phyloP scores from a whole-genome alignment of 2,888 invertebrate genomes.

The Drosophila tripunctata region DNA sequence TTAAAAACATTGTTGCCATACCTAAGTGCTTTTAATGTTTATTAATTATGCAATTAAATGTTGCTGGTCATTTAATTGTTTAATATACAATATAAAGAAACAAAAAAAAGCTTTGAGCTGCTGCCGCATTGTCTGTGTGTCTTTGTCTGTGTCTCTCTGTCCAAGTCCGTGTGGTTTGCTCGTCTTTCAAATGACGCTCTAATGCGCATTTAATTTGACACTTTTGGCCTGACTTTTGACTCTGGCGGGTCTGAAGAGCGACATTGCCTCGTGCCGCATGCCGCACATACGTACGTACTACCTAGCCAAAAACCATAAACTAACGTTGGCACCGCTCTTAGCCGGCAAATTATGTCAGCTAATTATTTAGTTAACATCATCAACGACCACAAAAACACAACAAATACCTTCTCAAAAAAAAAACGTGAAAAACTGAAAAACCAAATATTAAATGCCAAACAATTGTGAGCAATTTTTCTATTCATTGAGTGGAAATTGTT shows the following conservation, averaged over 20 bases:
- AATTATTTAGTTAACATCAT: constrained; percentile 78
- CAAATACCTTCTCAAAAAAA: not conserved
- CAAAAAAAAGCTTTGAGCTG: constrained; percentile 28
- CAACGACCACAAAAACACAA: constrained; percentile 43
- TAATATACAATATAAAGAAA: constrained; percentile 42
- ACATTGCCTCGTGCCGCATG: constrained; percentile 71
- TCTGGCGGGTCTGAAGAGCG: constrained; percentile 33
- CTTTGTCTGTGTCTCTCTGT: constrained; percentile 31
- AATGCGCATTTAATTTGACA: constrained; percentile 80
- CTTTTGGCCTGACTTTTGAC: constrained; percentile 76
- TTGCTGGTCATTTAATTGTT: constrained; percentile 78
- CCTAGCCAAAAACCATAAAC: too few relatives aligned
- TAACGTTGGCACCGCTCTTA: constrained; percentile 52
- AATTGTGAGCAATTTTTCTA: constrained; percentile 78
- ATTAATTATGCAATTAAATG: constrained; percentile 81
- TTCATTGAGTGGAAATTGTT: constrained; percentile 79
- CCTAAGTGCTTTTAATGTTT: constrained; percentile 81
- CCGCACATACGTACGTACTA: constrained; percentile 16
- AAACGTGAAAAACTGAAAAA: constrained; percentile 8
- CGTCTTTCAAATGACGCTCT: constrained; percentile 70
- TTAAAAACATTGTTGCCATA: constrained; percentile 70
- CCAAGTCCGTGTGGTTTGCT: constrained; percentile 14
- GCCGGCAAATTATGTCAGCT: constrained; percentile 75
- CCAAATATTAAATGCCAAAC: constrained; percentile 48
- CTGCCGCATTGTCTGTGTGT: constrained; percentile 35